phyloP scores from a whole-genome alignment of 30 jellyfish, hydroid and myxozoan species.

The Mastigias papua region DNA sequence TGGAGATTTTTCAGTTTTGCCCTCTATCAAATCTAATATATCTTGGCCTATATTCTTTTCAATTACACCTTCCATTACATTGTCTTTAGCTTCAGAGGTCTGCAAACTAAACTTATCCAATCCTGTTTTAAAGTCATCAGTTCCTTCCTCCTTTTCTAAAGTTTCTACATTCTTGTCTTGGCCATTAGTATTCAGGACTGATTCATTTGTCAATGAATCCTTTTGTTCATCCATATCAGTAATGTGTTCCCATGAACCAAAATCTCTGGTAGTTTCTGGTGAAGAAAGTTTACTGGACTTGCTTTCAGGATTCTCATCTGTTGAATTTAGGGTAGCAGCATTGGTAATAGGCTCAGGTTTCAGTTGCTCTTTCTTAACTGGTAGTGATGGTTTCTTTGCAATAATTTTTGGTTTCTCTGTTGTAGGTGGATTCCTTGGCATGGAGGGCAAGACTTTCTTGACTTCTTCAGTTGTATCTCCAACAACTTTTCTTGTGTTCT shows the following conservation, averaged over 20 bases:
- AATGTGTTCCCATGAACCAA: conserved; percentile 73
- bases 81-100: neutral
- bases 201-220: neutral
- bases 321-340: conserved; percentile 19
- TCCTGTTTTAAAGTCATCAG: neutral
- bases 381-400: conserved; percentile 18
- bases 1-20: conserved; percentile 22
- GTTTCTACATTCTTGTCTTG: neutral
- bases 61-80: neutral
- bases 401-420: conserved; percentile 1
- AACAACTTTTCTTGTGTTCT: neutral
- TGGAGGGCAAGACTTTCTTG: neutral
- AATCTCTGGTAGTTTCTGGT: conserved; percentile 12
- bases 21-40: conserved; percentile 54
- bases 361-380: conserved; percentile 1
- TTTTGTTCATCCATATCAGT: conserved; percentile 4
- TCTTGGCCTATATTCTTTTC: conserved; percentile 1
- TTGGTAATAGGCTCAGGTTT: conserved; percentile 23
- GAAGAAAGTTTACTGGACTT: neutral
- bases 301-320: conserved; percentile 7
- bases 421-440: neutral
- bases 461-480: neutral
- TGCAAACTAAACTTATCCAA: neutral
- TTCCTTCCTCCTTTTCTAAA: neutral
- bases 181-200: neutral